Evolutionary conservation across 2,888 invertebrate genomes (phyloP).

Genomic region (Arge pagana): DNA sequence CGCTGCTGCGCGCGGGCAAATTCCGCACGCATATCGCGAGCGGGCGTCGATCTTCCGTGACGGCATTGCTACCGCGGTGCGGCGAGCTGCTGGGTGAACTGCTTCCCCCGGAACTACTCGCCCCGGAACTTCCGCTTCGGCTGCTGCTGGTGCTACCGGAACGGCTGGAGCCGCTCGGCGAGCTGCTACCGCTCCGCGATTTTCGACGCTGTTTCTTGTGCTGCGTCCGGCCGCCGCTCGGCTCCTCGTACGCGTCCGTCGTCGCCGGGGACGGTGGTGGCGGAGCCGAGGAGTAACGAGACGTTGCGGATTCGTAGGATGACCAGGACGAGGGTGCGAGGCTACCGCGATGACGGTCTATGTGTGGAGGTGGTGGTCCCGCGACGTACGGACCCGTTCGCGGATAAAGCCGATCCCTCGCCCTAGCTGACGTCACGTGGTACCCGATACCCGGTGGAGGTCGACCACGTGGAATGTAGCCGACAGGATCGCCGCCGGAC

Average conservation of each 20-base stretch:
- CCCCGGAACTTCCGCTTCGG: slow-evolving; percentile 61
- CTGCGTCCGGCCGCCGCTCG: slow-evolving; percentile 33
- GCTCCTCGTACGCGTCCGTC: slow-evolving; percentile 50
- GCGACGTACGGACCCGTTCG: slow-evolving; percentile 53
- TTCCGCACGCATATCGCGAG: slow-evolving; percentile 90
- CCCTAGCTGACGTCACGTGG: slow-evolving; percentile 56
- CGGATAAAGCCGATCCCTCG: slow-evolving; percentile 55
- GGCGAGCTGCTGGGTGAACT: slow-evolving; percentile 64
- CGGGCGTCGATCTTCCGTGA: slow-evolving; percentile 76
- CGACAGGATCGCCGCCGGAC: slow-evolving; percentile 50
- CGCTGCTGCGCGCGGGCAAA: slow-evolving; percentile 85
- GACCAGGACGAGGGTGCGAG: slow-evolving; percentile 52
- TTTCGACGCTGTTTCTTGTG: slow-evolving; percentile 54
- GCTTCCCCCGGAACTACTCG: slow-evolving; percentile 61
- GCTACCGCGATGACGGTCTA: slow-evolving; percentile 52
- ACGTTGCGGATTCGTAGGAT: slow-evolving; percentile 49
- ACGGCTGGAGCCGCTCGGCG: slow-evolving; percentile 60
- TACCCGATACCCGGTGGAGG: slow-evolving; percentile 50
- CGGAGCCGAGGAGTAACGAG: slow-evolving; percentile 50
- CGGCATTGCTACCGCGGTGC: slow-evolving; percentile 59
- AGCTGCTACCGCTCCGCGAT: slow-evolving; percentile 54
- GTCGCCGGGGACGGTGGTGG: slow-evolving; percentile 52
- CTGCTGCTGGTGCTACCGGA: slow-evolving; percentile 61
- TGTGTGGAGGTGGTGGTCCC: slow-evolving; percentile 52
- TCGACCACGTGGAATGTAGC: slow-evolving; percentile 51